Evolutionary conservation across 2,888 invertebrate genomes (phyloP), one percentile per base, ranked within the genome.

Genomic region (Tinea trinotella): DNA sequence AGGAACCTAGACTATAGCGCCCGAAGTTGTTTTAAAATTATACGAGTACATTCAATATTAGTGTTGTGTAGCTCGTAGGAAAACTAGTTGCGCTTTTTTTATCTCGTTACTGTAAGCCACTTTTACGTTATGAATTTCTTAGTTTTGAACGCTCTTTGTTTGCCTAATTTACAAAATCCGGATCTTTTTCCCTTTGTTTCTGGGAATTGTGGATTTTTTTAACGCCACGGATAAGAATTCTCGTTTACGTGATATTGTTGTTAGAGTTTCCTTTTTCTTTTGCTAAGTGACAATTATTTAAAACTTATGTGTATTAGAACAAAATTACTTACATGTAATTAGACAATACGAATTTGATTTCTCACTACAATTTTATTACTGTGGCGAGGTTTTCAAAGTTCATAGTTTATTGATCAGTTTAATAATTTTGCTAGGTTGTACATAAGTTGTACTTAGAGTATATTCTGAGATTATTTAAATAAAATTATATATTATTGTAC

Each of bases 21-120:
- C 24, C 24, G 24, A 22, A 50, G 50, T 50, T 50, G 50, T 50
- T 50, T 50, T 50, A n/a, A 50, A 50, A 50, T 24, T 50, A 50
- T 10, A 50, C 50, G 48, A 18, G 13, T 50, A 24, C 50, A 18
- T 15, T 12, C 24, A 24, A 50, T 24, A 50, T 50, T 50, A 50
- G 50, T 15, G 50, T 50, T 50, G 3, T 22, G n/a, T 12, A 50
- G 49, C 49, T 20, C 44, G 44, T 44, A 4, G 44, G 19, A 1
- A 40, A 12, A 40, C 40, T 40, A 40, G 40, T 46, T 46, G 46
- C 18, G n/a, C 19, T 46, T 46, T 46, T n/a, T 40, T 46, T 46
- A 19, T 46, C 46, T 46, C 46, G 46, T 46, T 46, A 46, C 18
- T 40, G 30, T 30, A 30, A 7, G 13, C 10, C 6, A 13, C 40